Base-by-base conservation (phyloP, 2,888 invertebrate genomes). In the Ditylenchus weischeri region DNA sequence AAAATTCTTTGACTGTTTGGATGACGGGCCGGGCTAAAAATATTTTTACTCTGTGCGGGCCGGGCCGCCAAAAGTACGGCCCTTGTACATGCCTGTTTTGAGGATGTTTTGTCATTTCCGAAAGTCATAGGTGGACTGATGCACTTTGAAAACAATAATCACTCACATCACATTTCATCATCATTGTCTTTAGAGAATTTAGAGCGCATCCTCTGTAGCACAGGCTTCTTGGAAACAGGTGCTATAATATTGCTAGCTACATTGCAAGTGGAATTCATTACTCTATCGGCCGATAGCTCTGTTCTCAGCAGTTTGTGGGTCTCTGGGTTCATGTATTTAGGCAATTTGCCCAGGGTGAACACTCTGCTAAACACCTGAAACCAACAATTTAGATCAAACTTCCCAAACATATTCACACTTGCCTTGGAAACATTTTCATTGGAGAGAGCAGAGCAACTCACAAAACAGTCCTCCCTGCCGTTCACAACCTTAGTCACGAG, bases 321-420 rank as follows among this genome's bases (percentile, higher is more conserved):
- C 21, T 75, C 69, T 6, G 75, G 75, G 49, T 72, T 72, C 75
- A 75, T 75, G 58, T 71, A 69, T 54, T 73, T 73, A 19, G 75
- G 75, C 36, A 75, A 69, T 51, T 71, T 72, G 36, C 63, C 69
- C 50, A 69, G 23, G 3, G 69, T 35, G 61, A 75, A 75, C 48
- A 75, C 49, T 21, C 60, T 35, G 11, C 68, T 71, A 61, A 75
- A 74, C 21, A 75, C 67, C 75, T 73, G 49, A 51, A 69, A 73
- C 21, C 23, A 54, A 54, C 8, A 18, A 2, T 54, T 54, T 23
- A 1, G 6, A 50, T 54, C 23, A 18, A 2, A 54, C 8, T 54
- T 23, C 8, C 2, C 7, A 18, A 10, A 54, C 35, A 29, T 48
- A 57, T 18, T 13, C 7, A 36, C 3, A 54, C 64, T 47, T 54